Percentiles rank a stretch among this genome's conserved stretches.
Conservation (phyloP, 2,888 invertebrate genomes). For the Nebria brevicollis region DNA sequence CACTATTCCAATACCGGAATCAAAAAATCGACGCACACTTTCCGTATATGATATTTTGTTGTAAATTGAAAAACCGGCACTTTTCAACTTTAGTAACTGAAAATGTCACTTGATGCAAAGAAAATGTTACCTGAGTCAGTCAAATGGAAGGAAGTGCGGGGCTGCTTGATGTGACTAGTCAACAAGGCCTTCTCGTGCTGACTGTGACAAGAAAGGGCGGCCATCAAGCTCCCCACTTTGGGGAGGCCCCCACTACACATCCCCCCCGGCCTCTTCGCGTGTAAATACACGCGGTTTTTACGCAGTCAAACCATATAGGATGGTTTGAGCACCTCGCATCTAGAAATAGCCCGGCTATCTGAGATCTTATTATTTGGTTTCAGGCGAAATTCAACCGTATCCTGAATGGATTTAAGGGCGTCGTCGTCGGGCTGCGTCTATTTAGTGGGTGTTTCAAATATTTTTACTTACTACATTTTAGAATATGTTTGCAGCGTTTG, state of each 20-base stretch:
- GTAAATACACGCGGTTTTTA: conserved; percentile 4
- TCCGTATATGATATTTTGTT: not conserved
- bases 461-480: conserved; percentile 20
- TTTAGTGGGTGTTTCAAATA: conserved; percentile 26
- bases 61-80: not conserved
- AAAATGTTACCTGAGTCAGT: conserved; percentile 38
- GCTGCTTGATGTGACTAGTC: conserved; percentile 63
- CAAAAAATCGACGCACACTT: not conserved
- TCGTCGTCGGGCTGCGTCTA: not conserved
- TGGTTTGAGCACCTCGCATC: conserved; percentile 50
- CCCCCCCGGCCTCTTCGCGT: not conserved
- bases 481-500: conserved; percentile 14
- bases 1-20: not conserved
- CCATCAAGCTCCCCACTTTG: conserved; percentile 47
- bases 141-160: conserved; percentile 31
- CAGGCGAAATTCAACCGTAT: conserved; percentile 4
- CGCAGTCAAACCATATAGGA: conserved; percentile 50
- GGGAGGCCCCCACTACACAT: conserved; percentile 42
- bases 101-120: not conserved
- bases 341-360: conserved; percentile 50
- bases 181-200: conserved; percentile 67
- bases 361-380: conserved; percentile 44
- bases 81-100: not conserved
- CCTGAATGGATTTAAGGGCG: not conserved
- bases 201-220: conserved; percentile 68